Evolutionary conservation across 2,888 invertebrate species (phyloP).

Genomic region (Trisateles emortualis): DNA sequence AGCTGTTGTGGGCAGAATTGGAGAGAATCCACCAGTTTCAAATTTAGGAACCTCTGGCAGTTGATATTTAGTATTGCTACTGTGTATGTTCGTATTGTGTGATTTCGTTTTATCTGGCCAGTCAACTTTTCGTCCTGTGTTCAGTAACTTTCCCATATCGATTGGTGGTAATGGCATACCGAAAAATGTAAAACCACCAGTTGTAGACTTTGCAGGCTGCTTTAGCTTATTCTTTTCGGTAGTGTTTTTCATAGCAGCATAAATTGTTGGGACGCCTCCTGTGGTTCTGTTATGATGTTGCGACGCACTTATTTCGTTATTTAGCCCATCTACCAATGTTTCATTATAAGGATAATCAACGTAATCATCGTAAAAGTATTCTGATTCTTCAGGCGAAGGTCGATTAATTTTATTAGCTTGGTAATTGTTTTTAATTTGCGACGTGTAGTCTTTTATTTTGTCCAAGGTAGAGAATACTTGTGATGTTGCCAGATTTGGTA

Average conservation of each 20-base stretch:
- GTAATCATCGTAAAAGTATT: slow-evolving; percentile 94
- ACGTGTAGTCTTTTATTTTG: slow-evolving; percentile 82
- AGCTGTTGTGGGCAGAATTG: slow-evolving; percentile 90
- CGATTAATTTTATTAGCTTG: slow-evolving; percentile 83
- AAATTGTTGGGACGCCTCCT: slow-evolving; percentile 87
- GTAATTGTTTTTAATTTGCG: slow-evolving; percentile 77
- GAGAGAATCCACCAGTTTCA: slow-evolving; percentile 92
- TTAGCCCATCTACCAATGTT: slow-evolving; percentile 75
- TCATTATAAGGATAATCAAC: slow-evolving; percentile 92
- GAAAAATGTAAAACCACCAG: slow-evolving; percentile 92
- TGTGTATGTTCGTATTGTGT: slow-evolving; percentile 59
- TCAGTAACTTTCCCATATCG: slow-evolving; percentile 89
- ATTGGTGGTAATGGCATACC: slow-evolving; percentile 93
- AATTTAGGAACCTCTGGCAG: slow-evolving; percentile 87
- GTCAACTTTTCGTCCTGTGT: slow-evolving; percentile 79
- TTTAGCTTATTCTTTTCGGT: slow-evolving; percentile 64
- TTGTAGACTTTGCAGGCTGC: slow-evolving; percentile 77
- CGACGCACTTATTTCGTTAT: slow-evolving; percentile 63
- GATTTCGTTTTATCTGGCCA: slow-evolving; percentile 74
- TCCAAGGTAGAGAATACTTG: slow-evolving; percentile 87
- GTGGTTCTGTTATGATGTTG: slow-evolving; percentile 71
- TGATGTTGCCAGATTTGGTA: slow-evolving; percentile 84
- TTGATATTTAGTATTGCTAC: slow-evolving; percentile 70
- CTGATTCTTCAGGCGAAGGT: slow-evolving; percentile 91
- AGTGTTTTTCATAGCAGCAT: slow-evolving; percentile 68